Evolutionary conservation across 2,113 vertebrate species (phyloP).

Genomic region (Nannobrachium achirus): DNA sequence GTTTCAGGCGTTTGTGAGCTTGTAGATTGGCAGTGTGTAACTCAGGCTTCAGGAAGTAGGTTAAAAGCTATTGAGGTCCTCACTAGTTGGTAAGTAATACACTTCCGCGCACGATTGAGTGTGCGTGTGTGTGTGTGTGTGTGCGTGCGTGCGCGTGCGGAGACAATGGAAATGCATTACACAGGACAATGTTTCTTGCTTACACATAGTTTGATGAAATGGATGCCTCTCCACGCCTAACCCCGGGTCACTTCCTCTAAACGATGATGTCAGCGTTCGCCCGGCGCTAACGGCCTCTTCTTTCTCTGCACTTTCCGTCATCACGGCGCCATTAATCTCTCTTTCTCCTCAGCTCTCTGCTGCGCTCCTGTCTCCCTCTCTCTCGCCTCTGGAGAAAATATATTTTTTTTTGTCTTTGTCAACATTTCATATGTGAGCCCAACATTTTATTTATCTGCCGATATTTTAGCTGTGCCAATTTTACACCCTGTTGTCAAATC

Average conservation of each 20-base stretch:
- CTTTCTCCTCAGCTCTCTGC: background rate
- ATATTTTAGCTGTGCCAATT: too few relatives aligned
- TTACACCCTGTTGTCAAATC: too few relatives aligned
- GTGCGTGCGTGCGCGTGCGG: constrained; percentile 24
- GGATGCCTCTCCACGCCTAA: constrained; percentile 2
- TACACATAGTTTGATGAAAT: constrained; percentile 10
- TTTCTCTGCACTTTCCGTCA: background rate
- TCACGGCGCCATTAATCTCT: background rate
- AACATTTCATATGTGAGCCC: too few relatives aligned
- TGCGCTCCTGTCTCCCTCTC: background rate
- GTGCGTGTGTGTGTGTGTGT: constrained; percentile 18
- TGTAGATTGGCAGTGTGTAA: too few relatives aligned
- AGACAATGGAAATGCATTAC: constrained; percentile 35
- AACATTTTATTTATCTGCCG: too few relatives aligned
- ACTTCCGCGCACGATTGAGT: too few relatives aligned
- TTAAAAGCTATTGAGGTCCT: too few relatives aligned
- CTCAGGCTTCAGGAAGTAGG: too few relatives aligned
- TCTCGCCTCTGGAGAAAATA: background rate
- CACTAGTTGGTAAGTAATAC: too few relatives aligned
- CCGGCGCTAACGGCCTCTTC: background rate
- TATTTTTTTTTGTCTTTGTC: background rate
- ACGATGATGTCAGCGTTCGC: background rate
- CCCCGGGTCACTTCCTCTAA: constrained; percentile 15
- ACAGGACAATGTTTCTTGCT: constrained; percentile 21
- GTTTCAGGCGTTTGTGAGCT: too few relatives aligned